Percentiles rank a stretch among this genome's conserved stretches.
Conservation (phyloP, 2,797 vertebrate genomes). For the Allobates femoralis region DNA sequence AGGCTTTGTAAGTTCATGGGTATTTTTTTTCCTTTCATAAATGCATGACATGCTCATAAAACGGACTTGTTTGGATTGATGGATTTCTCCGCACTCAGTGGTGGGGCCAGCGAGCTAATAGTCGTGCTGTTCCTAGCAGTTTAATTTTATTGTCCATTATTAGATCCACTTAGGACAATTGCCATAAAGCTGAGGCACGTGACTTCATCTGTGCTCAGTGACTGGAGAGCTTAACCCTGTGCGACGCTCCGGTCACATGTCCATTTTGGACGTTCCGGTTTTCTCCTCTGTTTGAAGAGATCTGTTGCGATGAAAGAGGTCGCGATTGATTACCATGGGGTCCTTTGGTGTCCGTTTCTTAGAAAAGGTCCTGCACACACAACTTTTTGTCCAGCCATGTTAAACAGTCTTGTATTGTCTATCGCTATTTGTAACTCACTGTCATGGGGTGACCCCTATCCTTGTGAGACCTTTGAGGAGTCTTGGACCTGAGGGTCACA, state of each 20-base stretch:
- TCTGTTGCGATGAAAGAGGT: too few species aligned
- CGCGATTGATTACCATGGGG: too few species aligned
- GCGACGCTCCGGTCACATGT: background rate
- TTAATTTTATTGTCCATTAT: conserved; percentile 34
- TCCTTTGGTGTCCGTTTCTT: too few species aligned
- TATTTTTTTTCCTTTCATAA: background rate
- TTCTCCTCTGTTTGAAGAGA: too few species aligned
- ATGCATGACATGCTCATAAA: conserved; percentile 7
- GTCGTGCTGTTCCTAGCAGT: conserved; percentile 14
- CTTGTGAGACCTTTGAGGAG: too few species aligned
- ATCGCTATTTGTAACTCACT: too few species aligned
- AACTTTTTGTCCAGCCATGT: too few species aligned
- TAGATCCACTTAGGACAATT: conserved; percentile 29
- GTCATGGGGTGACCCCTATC: too few species aligned
- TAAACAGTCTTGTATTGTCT: too few species aligned
- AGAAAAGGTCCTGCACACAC: too few species aligned
- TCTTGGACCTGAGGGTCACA: too few species aligned
- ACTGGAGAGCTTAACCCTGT: background rate
- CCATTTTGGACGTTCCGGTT: background rate
- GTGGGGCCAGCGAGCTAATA: background rate
- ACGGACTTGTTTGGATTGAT: conserved; percentile 8
- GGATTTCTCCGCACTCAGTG: background rate
- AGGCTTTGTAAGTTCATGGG: background rate
- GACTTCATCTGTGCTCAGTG: background rate
- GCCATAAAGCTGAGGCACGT: background rate